phyloP scores from a whole-genome alignment of 2,113 vertebrate genomes.

The Halichoeres trimaculatus region DNA sequence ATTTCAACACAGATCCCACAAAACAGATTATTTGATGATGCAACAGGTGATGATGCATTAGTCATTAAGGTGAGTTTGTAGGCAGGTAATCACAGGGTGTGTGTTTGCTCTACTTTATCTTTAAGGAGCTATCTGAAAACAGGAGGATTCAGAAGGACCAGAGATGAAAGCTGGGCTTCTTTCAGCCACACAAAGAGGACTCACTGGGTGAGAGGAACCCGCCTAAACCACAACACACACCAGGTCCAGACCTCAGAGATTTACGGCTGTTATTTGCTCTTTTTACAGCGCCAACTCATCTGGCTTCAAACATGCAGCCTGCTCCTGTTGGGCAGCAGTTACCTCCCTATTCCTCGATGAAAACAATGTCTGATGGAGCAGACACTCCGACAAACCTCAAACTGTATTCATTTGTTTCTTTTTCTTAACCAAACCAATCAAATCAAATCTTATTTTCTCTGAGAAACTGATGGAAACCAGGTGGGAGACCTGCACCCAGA shows the following conservation, averaged over 20 bases:
- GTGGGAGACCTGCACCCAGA: slow-evolving; percentile 1
- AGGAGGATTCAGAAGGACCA: slow-evolving; percentile 3
- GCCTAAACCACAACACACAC: slow-evolving; percentile 34
- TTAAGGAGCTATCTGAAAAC: too few species aligned
- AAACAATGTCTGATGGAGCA: slow-evolving; percentile 5
- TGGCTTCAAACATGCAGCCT: slow-evolving; percentile 47
- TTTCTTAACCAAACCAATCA: background rate
- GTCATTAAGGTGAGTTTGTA: slow-evolving; percentile 6
- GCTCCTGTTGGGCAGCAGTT: slow-evolving; percentile 58
- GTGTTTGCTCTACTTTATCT: too few species aligned
- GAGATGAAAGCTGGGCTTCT: background rate
- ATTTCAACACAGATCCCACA: slow-evolving; percentile 33
- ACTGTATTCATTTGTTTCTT: too few species aligned
- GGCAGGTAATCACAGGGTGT: background rate
- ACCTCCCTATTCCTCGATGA: slow-evolving; percentile 38
- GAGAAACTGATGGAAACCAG: background rate
- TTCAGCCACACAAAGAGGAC: slow-evolving; percentile 8
- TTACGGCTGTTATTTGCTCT: slow-evolving; percentile 26
- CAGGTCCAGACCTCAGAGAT: slow-evolving; percentile 43
- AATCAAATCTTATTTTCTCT: background rate
- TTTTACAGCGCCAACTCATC: slow-evolving; percentile 60
- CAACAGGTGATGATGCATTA: background rate
- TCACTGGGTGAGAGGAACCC: slow-evolving; percentile 7
- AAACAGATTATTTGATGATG: slow-evolving; percentile 24
- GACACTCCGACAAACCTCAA: background rate